These are phyloP conservation scores for Octodonta nipae DNA, from an alignment of 2,888 invertebrate species.

Conservation along the genomic window DNA sequence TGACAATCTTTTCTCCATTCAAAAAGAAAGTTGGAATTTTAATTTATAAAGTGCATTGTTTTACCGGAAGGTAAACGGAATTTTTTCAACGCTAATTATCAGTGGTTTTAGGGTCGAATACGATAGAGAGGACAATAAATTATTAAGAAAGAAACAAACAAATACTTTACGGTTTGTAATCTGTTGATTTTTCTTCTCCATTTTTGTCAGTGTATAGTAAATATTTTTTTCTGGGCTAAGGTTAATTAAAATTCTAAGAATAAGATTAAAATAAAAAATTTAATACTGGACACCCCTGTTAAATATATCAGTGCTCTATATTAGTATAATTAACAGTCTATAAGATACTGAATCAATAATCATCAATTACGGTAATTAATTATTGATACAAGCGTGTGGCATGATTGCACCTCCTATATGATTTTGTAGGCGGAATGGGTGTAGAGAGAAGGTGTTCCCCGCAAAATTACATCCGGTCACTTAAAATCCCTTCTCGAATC, in stretches of 20 bases:
- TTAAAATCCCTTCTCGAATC: conserved; percentile 12
- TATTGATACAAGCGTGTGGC: conserved; percentile 17
- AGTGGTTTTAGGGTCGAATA: conserved; percentile 1
- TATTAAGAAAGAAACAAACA: too few relatives aligned
- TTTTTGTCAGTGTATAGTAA: too few relatives aligned
- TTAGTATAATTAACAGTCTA: conserved; percentile 23
- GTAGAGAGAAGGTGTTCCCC: too few relatives aligned
- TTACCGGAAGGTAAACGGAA: conserved; percentile 1
- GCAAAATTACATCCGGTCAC: conserved; percentile 21
- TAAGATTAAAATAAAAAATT: too few relatives aligned
- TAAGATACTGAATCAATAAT: conserved; percentile 21
- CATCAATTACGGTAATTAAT: conserved; percentile 25
- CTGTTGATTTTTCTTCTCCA: too few relatives aligned
- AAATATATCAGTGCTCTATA: too few relatives aligned
- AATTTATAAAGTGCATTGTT: conserved; percentile 8
- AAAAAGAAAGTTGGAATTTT: conserved; percentile 15
- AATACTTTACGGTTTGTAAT: too few relatives aligned
- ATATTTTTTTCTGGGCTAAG: too few relatives aligned
- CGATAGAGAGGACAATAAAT: too few relatives aligned
- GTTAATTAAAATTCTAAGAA: too few relatives aligned
- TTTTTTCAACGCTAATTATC: conserved; percentile 1
- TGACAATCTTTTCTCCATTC: conserved; percentile 18
- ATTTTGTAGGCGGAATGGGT: too few relatives aligned
- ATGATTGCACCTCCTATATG: conserved; percentile 14
- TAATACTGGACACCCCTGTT: too few relatives aligned